Conservation (phyloP, 2,113 vertebrate genomes). For the Oceanites oceanicus region DNA sequence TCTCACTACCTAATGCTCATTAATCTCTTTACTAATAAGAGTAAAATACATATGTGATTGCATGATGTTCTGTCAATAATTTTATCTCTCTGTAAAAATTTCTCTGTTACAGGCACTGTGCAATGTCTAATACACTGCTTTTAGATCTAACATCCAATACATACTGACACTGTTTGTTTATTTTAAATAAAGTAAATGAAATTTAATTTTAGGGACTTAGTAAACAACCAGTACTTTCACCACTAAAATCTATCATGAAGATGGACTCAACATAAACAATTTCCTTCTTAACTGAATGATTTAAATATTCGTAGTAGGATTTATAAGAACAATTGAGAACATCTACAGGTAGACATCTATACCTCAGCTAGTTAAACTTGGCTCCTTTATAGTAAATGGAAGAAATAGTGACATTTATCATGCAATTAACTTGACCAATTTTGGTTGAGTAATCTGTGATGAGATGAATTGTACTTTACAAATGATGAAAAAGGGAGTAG, state of each 20-base stretch:
- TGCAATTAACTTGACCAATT: background rate
- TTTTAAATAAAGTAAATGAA: background rate
- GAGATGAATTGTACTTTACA: background rate
- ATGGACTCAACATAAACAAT: background rate
- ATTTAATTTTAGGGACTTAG: background rate
- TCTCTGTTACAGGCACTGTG: fast-evolving
- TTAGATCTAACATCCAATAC: background rate
- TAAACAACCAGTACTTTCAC: background rate
- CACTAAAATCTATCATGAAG: background rate
- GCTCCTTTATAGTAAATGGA: background rate
- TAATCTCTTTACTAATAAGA: background rate
- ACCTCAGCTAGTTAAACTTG: background rate
- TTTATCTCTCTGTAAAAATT: background rate
- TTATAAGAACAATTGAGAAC: background rate
- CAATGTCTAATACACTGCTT: background rate
- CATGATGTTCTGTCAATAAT: background rate
- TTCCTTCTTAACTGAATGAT: background rate
- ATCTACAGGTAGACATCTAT: background rate
- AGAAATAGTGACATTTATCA: background rate
- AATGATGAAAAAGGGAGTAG: background rate
- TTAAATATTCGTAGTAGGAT: background rate
- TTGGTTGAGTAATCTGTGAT: background rate
- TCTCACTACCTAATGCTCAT: background rate
- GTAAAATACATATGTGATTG: background rate
- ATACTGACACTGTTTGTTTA: background rate